phyloP scores from a whole-genome alignment of 2,888 invertebrate species.

The Griposia aprilina region DNA sequence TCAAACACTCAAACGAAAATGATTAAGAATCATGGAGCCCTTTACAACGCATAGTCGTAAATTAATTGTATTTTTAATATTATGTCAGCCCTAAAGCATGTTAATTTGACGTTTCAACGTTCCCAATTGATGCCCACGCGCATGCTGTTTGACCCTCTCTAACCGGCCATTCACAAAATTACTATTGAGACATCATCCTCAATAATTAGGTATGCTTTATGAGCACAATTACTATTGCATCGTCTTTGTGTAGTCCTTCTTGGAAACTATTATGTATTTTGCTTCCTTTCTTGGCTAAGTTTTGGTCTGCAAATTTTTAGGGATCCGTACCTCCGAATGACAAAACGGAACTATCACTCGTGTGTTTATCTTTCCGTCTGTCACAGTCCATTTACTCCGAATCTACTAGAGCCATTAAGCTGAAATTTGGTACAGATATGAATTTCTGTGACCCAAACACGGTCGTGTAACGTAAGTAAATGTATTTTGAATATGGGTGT shows the following conservation, averaged over 20 bases:
- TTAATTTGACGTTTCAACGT: slow-evolving; percentile 86
- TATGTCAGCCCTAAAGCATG: slow-evolving; percentile 78
- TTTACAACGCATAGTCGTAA: slow-evolving; percentile 46
- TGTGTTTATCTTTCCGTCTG: too few species aligned
- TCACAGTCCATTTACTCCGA: too few species aligned
- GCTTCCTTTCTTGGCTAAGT: background rate
- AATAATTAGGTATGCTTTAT: slow-evolving; percentile 75
- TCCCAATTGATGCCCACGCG: slow-evolving; percentile 88
- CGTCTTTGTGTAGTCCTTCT: slow-evolving; percentile 31
- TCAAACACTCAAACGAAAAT: slow-evolving; percentile 28
- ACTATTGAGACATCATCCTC: slow-evolving; percentile 86
- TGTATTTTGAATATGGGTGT: too few species aligned
- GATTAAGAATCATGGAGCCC: slow-evolving; percentile 51
- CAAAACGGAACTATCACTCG: too few species aligned
- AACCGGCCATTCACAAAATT: slow-evolving; percentile 82
- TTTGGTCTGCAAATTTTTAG: background rate
- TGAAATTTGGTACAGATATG: too few species aligned
- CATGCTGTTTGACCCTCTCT: slow-evolving; percentile 80
- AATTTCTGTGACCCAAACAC: too few species aligned
- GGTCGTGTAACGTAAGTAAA: too few species aligned
- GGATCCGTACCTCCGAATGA: too few species aligned
- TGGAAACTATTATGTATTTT: background rate
- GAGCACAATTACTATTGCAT: slow-evolving; percentile 65
- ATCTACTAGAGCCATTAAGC: too few species aligned
- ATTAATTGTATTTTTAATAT: slow-evolving; percentile 59